Percentiles rank a stretch among this genome's conserved stretches.
These are phyloP conservation scores for Tringa solitaria DNA, from an alignment of 2,113 vertebrate species.

Conservation along the genomic window DNA sequence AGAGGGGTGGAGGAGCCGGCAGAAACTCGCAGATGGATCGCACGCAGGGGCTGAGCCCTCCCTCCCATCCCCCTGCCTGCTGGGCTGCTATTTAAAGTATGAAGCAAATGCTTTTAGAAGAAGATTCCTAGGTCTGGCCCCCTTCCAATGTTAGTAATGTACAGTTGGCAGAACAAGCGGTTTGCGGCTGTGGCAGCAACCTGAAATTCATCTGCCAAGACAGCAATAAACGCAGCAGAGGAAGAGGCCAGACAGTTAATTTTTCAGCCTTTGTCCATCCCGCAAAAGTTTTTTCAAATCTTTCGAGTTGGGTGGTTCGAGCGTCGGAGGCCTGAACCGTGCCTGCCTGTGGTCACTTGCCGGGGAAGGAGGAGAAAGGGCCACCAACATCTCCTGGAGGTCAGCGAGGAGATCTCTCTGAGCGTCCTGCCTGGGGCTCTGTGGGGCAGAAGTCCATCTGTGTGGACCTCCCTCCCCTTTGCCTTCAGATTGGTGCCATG, in stretches of 20 bases:
- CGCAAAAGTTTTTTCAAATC: neutral
- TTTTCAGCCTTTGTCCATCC: constrained; percentile 30
- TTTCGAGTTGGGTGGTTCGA: neutral
- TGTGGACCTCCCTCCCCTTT: neutral
- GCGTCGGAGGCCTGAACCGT: neutral
- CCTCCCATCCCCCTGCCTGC: constrained; percentile 22
- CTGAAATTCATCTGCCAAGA: constrained; percentile 60
- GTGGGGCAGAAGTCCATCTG: accelerated
- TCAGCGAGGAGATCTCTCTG: neutral
- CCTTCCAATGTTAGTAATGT: constrained; percentile 55
- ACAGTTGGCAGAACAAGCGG: constrained; percentile 65
- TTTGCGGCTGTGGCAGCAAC: constrained; percentile 57
- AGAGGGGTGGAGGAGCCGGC: neutral
- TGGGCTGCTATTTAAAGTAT: constrained; percentile 51
- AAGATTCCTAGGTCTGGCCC: constrained; percentile 42
- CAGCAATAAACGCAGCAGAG: constrained; percentile 22
- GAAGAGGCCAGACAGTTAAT: constrained; percentile 36
- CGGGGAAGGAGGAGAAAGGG: neutral
- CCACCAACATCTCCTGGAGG: neutral
- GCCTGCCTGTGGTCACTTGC: accelerated
- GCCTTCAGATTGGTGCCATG: accelerated
- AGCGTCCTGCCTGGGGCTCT: neutral
- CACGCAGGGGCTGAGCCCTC: neutral
- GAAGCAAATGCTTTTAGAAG: constrained; percentile 55
- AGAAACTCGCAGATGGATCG: neutral